A percentile compares a stretch with the other conserved stretches of the same genome.
phyloP scores from a whole-genome alignment of 2,113 vertebrate genomes.

The Colossoma macropomum region DNA sequence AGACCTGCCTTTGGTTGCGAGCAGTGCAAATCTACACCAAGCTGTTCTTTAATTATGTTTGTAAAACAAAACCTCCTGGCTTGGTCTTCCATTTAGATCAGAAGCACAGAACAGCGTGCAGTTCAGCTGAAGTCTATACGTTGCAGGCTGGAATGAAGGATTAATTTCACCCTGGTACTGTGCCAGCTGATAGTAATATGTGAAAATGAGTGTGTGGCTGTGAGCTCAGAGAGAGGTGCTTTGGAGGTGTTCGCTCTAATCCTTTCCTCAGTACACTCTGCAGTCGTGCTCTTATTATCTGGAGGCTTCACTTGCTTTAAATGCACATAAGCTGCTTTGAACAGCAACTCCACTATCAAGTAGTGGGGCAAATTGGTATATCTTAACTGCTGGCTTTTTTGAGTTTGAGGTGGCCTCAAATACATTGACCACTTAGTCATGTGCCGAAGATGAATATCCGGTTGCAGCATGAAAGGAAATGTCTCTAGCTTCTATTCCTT shows the following conservation, averaged over 20 bases:
- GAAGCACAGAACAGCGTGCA: background rate
- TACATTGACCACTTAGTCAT: conserved; percentile 56
- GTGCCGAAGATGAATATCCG: conserved; percentile 55
- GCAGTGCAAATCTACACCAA: background rate
- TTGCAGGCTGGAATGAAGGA: conserved; percentile 26
- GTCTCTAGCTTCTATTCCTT: background rate
- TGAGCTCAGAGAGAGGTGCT: conserved; percentile 20
- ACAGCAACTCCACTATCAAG: conserved; percentile 33
- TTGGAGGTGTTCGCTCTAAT: conserved; percentile 56
- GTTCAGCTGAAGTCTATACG: conserved; percentile 11
- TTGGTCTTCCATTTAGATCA: background rate
- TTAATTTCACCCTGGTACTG: conserved; percentile 26
- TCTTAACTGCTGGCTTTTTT: conserved; percentile 3
- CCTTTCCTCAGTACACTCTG: conserved; percentile 54
- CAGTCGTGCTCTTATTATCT: conserved; percentile 49
- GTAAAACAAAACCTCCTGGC: background rate
- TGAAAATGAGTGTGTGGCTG: conserved; percentile 29
- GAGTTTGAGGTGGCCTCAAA: conserved; percentile 44
- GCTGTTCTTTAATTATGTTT: background rate
- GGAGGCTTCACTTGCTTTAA: conserved; percentile 62
- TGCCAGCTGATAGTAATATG: conserved; percentile 25
- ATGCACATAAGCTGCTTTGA: conserved; percentile 66
- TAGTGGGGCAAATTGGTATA: conserved; percentile 26
- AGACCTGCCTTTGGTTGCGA: background rate
- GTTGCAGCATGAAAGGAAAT: conserved; percentile 12